phyloP scores from a whole-genome alignment of 1,140 invertebrate genomes.

The Bombus cullumanus region DNA sequence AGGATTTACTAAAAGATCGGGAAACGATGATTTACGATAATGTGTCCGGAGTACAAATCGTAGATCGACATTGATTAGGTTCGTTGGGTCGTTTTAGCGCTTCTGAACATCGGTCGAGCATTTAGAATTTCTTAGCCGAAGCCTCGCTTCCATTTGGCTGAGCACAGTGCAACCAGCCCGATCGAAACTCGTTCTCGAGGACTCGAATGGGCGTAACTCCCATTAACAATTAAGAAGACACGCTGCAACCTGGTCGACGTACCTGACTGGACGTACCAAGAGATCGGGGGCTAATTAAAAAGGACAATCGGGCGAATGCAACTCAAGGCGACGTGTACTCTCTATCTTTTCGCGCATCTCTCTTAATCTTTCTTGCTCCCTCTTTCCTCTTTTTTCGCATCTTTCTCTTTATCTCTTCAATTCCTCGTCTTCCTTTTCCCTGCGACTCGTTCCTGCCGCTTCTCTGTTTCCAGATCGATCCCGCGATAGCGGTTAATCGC shows the following conservation, averaged over 20 bases:
- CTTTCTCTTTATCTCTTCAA: not conserved
- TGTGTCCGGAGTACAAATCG: not conserved
- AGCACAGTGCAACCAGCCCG: not conserved
- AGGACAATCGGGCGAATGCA: constrained; percentile 59
- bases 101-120: not conserved
- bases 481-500: constrained; percentile 41
- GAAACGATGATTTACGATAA: not conserved
- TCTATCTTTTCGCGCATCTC: constrained; percentile 7
- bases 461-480: constrained; percentile 34
- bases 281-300: constrained; percentile 69
- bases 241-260: constrained; percentile 28
- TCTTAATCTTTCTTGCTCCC: not conserved
- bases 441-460: not conserved
- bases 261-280: constrained; percentile 21
- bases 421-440: constrained; percentile 39
- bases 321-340: constrained; percentile 15
- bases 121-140: not conserved
- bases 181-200: constrained; percentile 61
- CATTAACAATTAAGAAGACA: constrained; percentile 74
- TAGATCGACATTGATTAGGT: constrained; percentile 7
- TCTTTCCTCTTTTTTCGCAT: not conserved
- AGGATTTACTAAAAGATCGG: no score
- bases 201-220: constrained; percentile 60
- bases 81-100: not conserved
- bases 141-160: constrained; percentile 1